Conservation (phyloP, 2,113 vertebrate species). For the Chaetura pelagica region DNA sequence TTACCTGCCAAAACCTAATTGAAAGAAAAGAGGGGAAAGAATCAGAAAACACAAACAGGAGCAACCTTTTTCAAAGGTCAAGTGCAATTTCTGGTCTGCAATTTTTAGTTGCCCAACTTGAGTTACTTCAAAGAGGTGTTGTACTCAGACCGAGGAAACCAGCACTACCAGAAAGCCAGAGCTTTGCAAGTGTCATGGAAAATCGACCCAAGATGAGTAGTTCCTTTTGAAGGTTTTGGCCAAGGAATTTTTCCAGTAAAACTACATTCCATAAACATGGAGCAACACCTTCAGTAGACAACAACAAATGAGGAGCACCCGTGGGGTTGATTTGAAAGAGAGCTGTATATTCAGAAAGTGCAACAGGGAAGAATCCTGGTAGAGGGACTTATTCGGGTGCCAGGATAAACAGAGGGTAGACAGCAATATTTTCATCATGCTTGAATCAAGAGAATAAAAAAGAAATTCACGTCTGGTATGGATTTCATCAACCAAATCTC, state of each 20-base stretch:
- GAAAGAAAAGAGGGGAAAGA: background rate
- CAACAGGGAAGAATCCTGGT: constrained; percentile 10
- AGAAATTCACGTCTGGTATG: constrained; percentile 6
- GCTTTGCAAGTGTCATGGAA: constrained; percentile 47
- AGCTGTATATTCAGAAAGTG: constrained; percentile 20
- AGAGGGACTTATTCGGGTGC: background rate
- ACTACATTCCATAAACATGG: constrained; percentile 66
- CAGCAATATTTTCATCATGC: background rate
- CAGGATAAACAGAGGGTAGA: constrained; percentile 23
- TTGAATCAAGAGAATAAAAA: background rate
- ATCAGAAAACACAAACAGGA: background rate
- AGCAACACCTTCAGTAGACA: constrained; percentile 58
- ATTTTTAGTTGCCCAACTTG: constrained; percentile 26
- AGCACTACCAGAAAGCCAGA: constrained; percentile 21
- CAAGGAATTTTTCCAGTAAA: constrained; percentile 66
- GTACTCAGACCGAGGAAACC: constrained; percentile 18
- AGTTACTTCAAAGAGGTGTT: constrained; percentile 43
- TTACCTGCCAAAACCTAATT: background rate
- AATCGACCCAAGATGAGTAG: constrained; percentile 41
- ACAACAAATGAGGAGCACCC: constrained; percentile 31
- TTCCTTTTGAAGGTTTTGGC: constrained; percentile 64
- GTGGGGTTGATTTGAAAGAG: background rate
- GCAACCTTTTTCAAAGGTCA: constrained; percentile 19
- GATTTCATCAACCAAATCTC: constrained; percentile 26
- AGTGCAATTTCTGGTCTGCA: constrained; percentile 46